Percentiles rank a stretch among this genome's conserved stretches.
phyloP scores from a whole-genome alignment of 2,888 invertebrate genomes.

The Rhamnusium bicolor region DNA sequence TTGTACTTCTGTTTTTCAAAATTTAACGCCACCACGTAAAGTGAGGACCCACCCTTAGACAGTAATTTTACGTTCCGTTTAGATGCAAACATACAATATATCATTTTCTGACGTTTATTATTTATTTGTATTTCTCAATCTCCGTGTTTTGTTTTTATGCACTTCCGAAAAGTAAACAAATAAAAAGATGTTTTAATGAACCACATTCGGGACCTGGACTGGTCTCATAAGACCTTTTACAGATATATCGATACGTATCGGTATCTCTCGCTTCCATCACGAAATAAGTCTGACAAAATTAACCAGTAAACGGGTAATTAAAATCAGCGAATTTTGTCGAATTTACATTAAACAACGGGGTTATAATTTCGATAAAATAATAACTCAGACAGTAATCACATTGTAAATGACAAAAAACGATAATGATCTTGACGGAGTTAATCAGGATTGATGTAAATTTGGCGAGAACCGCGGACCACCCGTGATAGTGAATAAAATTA shows the following conservation, averaged over 20 bases:
- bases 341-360: not conserved
- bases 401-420: constrained; percentile 3
- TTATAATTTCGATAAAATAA: constrained; percentile 8
- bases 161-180: not conserved
- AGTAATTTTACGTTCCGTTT: too few species aligned
- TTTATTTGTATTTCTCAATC: constrained; percentile 4
- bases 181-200: not conserved
- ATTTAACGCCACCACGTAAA: too few species aligned
- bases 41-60: too few species aligned
- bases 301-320: not conserved
- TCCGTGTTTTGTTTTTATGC: not conserved
- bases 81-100: too few species aligned
- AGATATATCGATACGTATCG: not conserved
- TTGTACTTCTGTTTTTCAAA: too few species aligned
- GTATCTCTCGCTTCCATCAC: constrained; percentile 8
- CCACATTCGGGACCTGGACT: constrained; percentile 3
- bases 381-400: constrained; percentile 2
- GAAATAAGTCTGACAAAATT: not conserved
- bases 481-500: constrained; percentile 25
- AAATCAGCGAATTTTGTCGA: not conserved
- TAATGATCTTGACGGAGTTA: constrained; percentile 6
- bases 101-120: too few species aligned
- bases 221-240: constrained; percentile 7
- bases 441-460: constrained; percentile 9
- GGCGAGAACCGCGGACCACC: constrained; percentile 39